Base-by-base conservation (phyloP, 2,888 invertebrate genomes). In the Keiferia lycopersicella region DNA sequence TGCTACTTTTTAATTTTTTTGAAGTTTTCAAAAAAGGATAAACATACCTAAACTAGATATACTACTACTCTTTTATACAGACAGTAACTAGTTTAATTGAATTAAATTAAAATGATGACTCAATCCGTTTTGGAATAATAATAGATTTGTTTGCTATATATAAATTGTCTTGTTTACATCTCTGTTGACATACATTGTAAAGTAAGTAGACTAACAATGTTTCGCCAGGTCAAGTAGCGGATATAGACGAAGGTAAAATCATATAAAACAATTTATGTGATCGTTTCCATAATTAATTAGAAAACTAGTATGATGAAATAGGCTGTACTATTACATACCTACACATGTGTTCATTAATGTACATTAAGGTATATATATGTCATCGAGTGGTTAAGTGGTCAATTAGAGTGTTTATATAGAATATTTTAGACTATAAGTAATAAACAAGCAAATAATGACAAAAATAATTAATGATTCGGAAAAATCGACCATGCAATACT, bases 291-390 rank as follows among this genome's bases (percentile, higher is more conserved):
- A 20, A 53, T 53, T 14, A 20, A 53, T 53, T 26, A 12, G 51
- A 53, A 53, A 53, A 53, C 18, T 51, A 11, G 51, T 51, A 22
- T 53, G 51, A 53, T 53, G 51, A 53, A 53, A 53, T 53, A 53
- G 51, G 12, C 22, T 2, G 22, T 22, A 22, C 22, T 53, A 53
- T 53, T 53, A 22, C 51, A 53, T 53, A 26, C 22, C 34, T 8
- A 53, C 51, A 53, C 51, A 22, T 53, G 51, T 53, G 51, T 20
- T 53, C 26, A 22, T 4, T 50, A 26, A 26, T 26, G 14, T 45
- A 45, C 45, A 45, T 45, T 45, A 45, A 16, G 16, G n/a, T 45
- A 45, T 45, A 45, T 45, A 45, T n/a, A 16, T 45, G 45, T 45
- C 45, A 45, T 45, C 45, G n/a, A 45, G n/a, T 45, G 45, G 45